phyloP scores from a whole-genome alignment of 1,140 invertebrate genomes.

The Panagrolaimus sp. region DNA sequence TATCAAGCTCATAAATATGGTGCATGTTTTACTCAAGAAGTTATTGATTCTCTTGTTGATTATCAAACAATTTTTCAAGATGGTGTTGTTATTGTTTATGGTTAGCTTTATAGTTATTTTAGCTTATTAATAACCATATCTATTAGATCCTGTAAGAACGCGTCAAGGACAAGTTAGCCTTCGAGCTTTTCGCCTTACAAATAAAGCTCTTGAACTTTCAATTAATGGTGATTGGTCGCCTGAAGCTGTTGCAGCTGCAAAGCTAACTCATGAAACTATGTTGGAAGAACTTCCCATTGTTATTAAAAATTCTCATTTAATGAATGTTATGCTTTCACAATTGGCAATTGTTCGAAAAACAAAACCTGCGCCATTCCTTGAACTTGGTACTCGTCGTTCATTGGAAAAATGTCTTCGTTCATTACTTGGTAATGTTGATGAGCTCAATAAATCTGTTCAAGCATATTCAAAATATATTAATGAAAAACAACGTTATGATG shows the following conservation, averaged over 20 bases:
- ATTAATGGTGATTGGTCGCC: conserved; percentile 80
- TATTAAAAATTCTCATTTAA: conserved; percentile 87
- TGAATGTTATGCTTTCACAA: conserved; percentile 92
- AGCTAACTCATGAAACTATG: conserved; percentile 74
- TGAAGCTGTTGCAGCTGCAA: conserved; percentile 81
- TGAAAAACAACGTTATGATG: conserved; percentile 53
- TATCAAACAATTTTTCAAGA: conserved; percentile 97
- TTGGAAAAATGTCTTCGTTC: conserved; percentile 86
- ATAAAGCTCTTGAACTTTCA: conserved; percentile 78
- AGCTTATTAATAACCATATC: not conserved
- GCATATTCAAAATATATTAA: conserved; percentile 83
- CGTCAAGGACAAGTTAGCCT: conserved; percentile 85
- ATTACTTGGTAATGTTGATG: conserved; percentile 91
- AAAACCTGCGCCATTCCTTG: conserved; percentile 70
- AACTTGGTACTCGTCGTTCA: conserved; percentile 77
- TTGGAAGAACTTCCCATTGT: conserved; percentile 90
- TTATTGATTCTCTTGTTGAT: conserved; percentile 79
- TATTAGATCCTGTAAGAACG: conserved; percentile 84
- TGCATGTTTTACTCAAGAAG: conserved; percentile 83
- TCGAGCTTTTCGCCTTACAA: conserved; percentile 89
- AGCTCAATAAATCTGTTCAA: conserved; percentile 88
- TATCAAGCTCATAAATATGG: conserved; percentile 92
- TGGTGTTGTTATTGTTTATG: conserved; percentile 95
- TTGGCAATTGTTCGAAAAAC: conserved; percentile 65
- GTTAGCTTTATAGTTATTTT: conserved; percentile 59